A percentile compares a stretch with the other conserved stretches of the same genome.
Evolutionary conservation across 2,797 vertebrate species (phyloP).

Genomic region (Leontocebus nigricollis): DNA sequence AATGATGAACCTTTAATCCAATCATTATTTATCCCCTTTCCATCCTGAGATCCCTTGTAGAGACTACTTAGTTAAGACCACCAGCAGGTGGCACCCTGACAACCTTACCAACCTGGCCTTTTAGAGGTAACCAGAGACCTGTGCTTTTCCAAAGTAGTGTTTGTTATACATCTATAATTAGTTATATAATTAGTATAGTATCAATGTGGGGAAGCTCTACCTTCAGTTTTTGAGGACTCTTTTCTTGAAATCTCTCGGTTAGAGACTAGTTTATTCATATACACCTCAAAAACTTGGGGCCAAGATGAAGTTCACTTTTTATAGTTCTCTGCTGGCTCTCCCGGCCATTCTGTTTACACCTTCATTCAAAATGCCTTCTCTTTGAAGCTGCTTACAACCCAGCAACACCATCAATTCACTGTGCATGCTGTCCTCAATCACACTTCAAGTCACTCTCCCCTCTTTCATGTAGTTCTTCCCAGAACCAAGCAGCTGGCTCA

Average conservation of each 20-base stretch:
- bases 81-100: not conserved
- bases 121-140: not conserved
- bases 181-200: not conserved
- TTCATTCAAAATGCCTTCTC: not conserved
- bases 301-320: not conserved
- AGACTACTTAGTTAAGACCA: not conserved
- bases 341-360: not conserved
- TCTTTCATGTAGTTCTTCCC: accelerated
- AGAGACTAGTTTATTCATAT: not conserved
- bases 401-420: not conserved
- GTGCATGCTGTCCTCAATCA: too few species aligned
- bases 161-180: not conserved
- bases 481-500: too few species aligned
- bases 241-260: not conserved
- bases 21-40: not conserved
- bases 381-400: not conserved
- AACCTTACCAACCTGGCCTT: not conserved
- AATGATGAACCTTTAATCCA: not conserved
- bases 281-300: not conserved
- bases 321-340: not conserved
- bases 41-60: not conserved
- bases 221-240: not conserved
- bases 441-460: not conserved
- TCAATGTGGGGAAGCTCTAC: not conserved
- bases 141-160: not conserved